Base-by-base conservation (phyloP, 2,888 invertebrate genomes). In the Acanthacorydalis orientalis region DNA sequence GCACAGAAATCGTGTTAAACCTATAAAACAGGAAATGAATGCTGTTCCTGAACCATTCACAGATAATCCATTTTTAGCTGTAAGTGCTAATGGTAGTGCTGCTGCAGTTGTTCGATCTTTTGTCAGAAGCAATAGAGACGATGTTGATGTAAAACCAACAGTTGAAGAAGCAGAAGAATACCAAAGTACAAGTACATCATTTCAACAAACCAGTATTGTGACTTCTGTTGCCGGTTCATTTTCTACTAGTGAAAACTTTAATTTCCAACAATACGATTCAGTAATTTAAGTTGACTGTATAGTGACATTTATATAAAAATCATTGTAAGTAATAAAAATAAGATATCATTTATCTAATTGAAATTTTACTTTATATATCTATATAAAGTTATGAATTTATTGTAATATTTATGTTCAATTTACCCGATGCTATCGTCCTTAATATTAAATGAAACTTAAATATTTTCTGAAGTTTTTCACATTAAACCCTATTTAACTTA, bases 221-320 rank as follows among this genome's bases (percentile, higher is more conserved):
- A 50, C 47, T 35, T 42, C 50, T 9, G 14, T n/a, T 4, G 38
- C 48, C n/a, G 48, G 43, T 16, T 34, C 48, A 8, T 50, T 50
- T 33, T 40, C 42, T 7, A 48, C 46, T 4, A 50, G 46, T 35
- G 50, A 50, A 32, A 35, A 38, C 31, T 50, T 48, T 37, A 50
- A 37, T 32, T 50, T 48, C 31, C 50, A 50, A 32, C 39, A 48
- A 31, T 50, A 50, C 23, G 50, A 48, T 37, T 50, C 34, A 45
- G 15, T 31, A 31, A 33, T 12, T 39, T n/a, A 35, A 31, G 2
- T 23, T 23, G n/a, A n/a, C n/a, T n/a, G 2, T 23, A 23, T 23
- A 23, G 23, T 23, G 23, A 23, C 23, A 23, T 23, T 23, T 23
- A 23, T 23, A 23, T 6, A 23, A 23, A 23, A 23, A 23, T 23